Base-by-base conservation (phyloP, 2,113 vertebrate species). In the Lepus americanus region DNA sequence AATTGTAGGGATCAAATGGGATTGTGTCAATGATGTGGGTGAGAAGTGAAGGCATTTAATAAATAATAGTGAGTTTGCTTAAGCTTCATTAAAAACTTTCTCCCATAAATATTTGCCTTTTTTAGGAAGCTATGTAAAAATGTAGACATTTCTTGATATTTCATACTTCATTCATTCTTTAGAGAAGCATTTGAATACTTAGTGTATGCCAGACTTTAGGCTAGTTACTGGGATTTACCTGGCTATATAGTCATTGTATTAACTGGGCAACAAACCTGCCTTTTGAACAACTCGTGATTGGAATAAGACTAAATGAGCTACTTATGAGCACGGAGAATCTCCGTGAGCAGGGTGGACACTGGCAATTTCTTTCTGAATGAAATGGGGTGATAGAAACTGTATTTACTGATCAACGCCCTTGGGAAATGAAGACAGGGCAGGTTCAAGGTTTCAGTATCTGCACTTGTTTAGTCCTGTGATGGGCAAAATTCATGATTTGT, bases 1-100 rank as follows among this genome's bases (percentile, higher is more conserved):
- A 25, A 88, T 20, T 16, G 19, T 73, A 27, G 16, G 25, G n/a
- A 86, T 92, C 78, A 89, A 92, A 25, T 33, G 31, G 89, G 36
- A 82, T 44, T 64, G 4, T 86, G 10, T 51, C 49, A 92, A 69
- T 49, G 33, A 44, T 29, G 33, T 7, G 64, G 27, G n/a, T 29
- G 67, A 77, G 93, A 23, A 51, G 5, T 39, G 14, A 13, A 64
- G 53, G 14, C 1, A 63, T 59, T 80, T 74, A 84, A 49, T 85
- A 59, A 89, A 67, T 31, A 61, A 44, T 36, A 63, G 67, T 49
- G 61, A 55, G 70, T 78, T 94, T 76, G 31, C 51, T 76, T 49
- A 61, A 16, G 92, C 6, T 70, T 88, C 69, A 70, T 39, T 81
- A 31, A 94, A 88, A 80, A 59, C 5, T 4, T 83, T 66, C 27